These are phyloP conservation scores for Platycheirus rosarum DNA, from an alignment of 2,888 invertebrate genomes.

Conservation along the genomic window DNA sequence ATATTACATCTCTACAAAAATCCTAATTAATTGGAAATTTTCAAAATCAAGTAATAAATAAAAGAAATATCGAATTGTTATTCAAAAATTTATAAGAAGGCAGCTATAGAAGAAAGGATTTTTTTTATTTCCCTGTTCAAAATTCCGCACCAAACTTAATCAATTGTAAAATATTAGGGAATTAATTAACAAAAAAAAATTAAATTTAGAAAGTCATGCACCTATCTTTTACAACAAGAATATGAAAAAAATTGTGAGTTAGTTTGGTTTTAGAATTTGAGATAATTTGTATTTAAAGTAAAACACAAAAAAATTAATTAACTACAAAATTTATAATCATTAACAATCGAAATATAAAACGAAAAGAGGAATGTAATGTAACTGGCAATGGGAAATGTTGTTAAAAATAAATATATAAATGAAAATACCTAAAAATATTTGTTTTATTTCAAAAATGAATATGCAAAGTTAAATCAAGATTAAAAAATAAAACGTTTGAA, in stretches of 20 bases:
- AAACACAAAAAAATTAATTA: slow-evolving; percentile 9
- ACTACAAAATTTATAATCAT: background rate
- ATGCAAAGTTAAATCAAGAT: background rate
- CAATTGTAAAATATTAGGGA: slow-evolving; percentile 22
- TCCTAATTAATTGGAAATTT: slow-evolving; percentile 34
- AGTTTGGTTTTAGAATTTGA: slow-evolving; percentile 46
- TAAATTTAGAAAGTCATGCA: slow-evolving; percentile 41
- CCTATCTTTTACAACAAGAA: slow-evolving; percentile 32
- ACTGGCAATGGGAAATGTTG: slow-evolving; percentile 61
- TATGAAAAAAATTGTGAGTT: slow-evolving; percentile 46
- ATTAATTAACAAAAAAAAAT: slow-evolving; percentile 13
- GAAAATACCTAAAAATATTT: slow-evolving; percentile 41
- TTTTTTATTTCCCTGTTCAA: slow-evolving; percentile 22
- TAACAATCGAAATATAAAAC: slow-evolving; percentile 14
- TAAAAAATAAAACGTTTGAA: background rate
- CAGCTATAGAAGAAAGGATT: slow-evolving; percentile 1
- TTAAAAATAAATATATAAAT: slow-evolving; percentile 57
- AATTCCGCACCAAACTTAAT: slow-evolving; percentile 21
- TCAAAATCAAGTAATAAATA: slow-evolving; percentile 15
- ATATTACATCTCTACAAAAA: background rate
- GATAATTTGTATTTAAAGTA: slow-evolving; percentile 22
- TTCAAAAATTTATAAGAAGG: slow-evolving; percentile 13
- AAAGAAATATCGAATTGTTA: slow-evolving; percentile 43
- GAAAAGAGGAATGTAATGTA: slow-evolving; percentile 39
- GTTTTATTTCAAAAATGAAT: background rate